phyloP scores from a whole-genome alignment of 2,113 vertebrate species.

The Acanthochromis polyacanthus region DNA sequence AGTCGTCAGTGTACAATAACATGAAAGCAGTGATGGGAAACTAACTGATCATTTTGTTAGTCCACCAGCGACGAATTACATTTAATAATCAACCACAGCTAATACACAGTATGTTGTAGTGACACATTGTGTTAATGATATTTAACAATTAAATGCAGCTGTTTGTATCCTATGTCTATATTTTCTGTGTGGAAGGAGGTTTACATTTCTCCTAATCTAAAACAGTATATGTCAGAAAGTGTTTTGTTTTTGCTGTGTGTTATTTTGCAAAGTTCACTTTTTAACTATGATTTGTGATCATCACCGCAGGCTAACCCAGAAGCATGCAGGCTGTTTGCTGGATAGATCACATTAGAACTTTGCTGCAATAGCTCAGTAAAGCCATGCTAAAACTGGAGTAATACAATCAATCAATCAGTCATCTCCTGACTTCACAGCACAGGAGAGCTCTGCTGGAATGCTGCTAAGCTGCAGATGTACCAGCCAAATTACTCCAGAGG shows the following conservation, averaged over 20 bases:
- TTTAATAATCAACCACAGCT: no score
- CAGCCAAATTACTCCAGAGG: constrained; percentile 80
- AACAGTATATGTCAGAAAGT: not conserved
- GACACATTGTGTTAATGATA: not conserved
- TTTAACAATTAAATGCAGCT: not conserved
- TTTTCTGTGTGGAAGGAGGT: constrained; percentile 8
- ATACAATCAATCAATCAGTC: constrained; percentile 85
- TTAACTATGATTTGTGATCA: constrained; percentile 41
- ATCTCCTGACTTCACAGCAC: constrained; percentile 79
- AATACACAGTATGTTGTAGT: not conserved
- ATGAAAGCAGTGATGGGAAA: constrained; percentile 28
- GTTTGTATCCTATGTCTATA: not conserved
- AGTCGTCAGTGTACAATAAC: constrained; percentile 1
- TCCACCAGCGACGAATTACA: constrained; percentile 9
- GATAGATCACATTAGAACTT: constrained; percentile 79
- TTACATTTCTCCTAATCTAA: not conserved
- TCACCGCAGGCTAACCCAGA: constrained; percentile 41
- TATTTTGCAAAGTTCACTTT: constrained; percentile 22
- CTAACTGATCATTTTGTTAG: constrained; percentile 31
- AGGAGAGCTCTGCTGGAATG: constrained; percentile 80
- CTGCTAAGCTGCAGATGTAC: constrained; percentile 82
- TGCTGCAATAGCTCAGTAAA: constrained; percentile 72
- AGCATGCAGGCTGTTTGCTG: constrained; percentile 34
- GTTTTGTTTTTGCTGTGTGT: constrained; percentile 15
- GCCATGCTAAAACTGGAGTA: constrained; percentile 82